Percentiles rank a stretch among this genome's conserved stretches.
Conservation (phyloP, 1,140 invertebrate genomes). For the Trichonephila clavipes region DNA sequence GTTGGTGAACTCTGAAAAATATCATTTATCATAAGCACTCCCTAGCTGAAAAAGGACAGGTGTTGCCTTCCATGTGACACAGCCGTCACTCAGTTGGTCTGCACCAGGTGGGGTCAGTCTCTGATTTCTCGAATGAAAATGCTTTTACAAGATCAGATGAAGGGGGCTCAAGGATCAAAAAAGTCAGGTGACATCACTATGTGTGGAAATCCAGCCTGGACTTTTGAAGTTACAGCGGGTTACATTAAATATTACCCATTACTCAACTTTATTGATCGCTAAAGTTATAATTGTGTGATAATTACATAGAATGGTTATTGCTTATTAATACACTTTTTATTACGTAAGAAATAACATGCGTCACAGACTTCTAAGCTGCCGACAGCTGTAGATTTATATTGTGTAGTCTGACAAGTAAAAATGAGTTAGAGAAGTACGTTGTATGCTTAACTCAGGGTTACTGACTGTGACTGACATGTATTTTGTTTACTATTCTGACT, state of each 20-base stretch:
- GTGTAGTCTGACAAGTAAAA: conserved; percentile 3
- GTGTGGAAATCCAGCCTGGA: not conserved
- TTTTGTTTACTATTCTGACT: not conserved
- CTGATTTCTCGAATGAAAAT: conserved; percentile 16
- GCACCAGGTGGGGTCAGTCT: conserved; percentile 69
- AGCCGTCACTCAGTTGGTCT: conserved; percentile 51
- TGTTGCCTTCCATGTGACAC: conserved; percentile 54
- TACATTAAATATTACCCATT: not conserved
- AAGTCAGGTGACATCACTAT: not conserved
- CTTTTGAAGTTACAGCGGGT: not conserved
- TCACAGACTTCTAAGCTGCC: not conserved
- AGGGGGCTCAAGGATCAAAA: not conserved
- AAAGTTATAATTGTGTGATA: not conserved
- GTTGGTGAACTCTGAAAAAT: conserved; percentile 10
- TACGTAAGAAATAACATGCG: not conserved
- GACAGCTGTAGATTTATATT: not conserved
- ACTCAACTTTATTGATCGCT: not conserved
- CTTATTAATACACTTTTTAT: not conserved
- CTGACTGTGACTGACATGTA: not conserved
- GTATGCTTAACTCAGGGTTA: not conserved
- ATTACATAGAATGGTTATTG: not conserved
- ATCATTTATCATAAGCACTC: conserved; percentile 69
- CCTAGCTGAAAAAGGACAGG: conserved; percentile 60
- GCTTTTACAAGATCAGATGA: not conserved
- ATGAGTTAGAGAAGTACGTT: not conserved